These are phyloP conservation scores for Antheraea assamensis DNA, from an alignment of 2,888 invertebrate species.

Conservation along the genomic window DNA sequence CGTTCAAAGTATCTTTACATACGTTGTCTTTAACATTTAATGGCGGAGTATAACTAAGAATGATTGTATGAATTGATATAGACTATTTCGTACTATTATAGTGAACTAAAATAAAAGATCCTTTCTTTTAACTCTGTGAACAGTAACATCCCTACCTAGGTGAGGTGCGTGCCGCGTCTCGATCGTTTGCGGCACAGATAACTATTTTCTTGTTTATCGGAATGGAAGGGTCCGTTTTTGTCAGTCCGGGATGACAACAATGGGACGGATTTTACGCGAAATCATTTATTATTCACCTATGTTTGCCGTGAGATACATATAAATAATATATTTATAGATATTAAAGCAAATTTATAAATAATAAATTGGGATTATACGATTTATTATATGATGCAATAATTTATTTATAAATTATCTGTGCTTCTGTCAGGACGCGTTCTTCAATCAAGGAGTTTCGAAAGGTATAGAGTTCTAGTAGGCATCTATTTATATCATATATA, in stretches of 20 bases:
- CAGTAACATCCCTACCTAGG: constrained; percentile 27
- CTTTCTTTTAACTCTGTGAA: background rate
- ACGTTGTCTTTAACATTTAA: too few relatives aligned
- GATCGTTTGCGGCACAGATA: constrained; percentile 59
- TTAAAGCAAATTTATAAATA: background rate
- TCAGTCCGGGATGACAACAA: constrained; percentile 19
- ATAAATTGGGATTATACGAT: too few relatives aligned
- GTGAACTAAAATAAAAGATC: background rate
- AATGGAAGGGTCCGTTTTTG: constrained; percentile 48
- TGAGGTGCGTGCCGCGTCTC: constrained; percentile 27
- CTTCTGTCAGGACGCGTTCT: too few relatives aligned
- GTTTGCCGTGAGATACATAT: constrained; percentile 12
- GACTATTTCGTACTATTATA: too few relatives aligned
- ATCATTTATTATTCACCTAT: constrained; percentile 20
- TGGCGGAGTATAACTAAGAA: too few relatives aligned
- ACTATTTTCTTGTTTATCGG: constrained; percentile 74
- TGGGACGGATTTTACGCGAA: constrained; percentile 17
- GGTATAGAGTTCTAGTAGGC: too few relatives aligned
- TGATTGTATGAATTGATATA: too few relatives aligned
- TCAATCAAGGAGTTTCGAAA: too few relatives aligned
- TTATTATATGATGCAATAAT: too few relatives aligned
- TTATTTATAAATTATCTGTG: too few relatives aligned
- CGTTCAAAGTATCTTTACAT: too few relatives aligned
- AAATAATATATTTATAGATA: background rate
- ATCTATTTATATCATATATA: too few relatives aligned